Evolutionary conservation across 2,113 vertebrate genomes (phyloP), one percentile per base, ranked within the genome.

Genomic region (Rhinogobius similis): DNA sequence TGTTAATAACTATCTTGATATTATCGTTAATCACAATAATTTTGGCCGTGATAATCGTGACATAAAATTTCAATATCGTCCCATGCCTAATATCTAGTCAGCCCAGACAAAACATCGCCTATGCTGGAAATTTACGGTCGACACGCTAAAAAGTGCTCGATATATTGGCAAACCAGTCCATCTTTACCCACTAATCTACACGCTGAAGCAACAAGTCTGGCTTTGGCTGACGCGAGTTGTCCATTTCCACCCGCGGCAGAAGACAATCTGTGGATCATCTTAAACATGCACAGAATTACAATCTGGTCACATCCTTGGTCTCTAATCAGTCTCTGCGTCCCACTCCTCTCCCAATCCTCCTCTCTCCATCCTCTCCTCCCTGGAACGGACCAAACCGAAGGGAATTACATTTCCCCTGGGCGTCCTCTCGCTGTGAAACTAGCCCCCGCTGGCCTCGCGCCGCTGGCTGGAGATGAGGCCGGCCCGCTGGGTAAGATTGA

Each of bases 351-450:
- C 44, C 44, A 20, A 46, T 64, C 52, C 9, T 29, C n/a, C 46
- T 67, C 72, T 43, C 62, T 69, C 43, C 8, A 20, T 14, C 52
- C 64, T 65, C 64, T 55, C 62, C 68, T 56, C 65, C 82, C 72
- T 64, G 67, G 59, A 69, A 75, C 73, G 67, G 62, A 76, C 78
- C 67, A 16, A 50, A 82, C 68, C 18, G 21, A 84, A 81, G 68
- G 85, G 87, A 88, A 91, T 90, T 91, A 89, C 88, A 89, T 86
- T 86, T 82, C 79, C 83, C 86, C 77, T 32, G 76, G 76, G 89
- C 82, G 80, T 80, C 68, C 83, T 36, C 11, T 67, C 50, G 24
- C 67, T 69, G 67, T 67, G 74, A 81, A 84, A 85, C 85, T 65
- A 86, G 77, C 78, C 78, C 82, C 83, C 74, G 56, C 76, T 85